A percentile compares a stretch with the other conserved stretches of the same genome.
Conservation (phyloP, 2,888 invertebrate genomes). For the Athalia cordata region DNA sequence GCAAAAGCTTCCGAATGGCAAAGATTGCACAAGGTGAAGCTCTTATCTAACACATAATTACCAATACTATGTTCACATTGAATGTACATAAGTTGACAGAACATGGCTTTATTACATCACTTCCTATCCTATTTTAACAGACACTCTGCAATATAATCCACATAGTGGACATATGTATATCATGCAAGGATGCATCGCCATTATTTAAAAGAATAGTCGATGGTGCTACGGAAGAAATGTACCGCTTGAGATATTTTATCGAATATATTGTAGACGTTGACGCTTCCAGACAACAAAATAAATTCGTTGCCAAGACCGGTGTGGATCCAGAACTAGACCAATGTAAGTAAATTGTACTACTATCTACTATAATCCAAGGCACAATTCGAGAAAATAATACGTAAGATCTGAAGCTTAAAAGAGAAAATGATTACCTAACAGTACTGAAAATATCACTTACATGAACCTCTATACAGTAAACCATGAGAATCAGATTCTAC, state of each 20-base stretch:
- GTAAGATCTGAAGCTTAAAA: not conserved
- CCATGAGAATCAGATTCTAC: slow-evolving; percentile 81
- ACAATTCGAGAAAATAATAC: not conserved
- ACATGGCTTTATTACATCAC: no score
- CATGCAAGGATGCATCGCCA: slow-evolving; percentile 48
- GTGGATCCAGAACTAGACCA: slow-evolving; percentile 86
- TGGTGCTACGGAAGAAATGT: slow-evolving; percentile 73
- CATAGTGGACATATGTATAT: slow-evolving; percentile 62
- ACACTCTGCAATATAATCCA: slow-evolving; percentile 62
- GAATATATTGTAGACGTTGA: slow-evolving; percentile 84
- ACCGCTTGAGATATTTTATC: slow-evolving; percentile 81
- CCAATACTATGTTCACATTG: not conserved
- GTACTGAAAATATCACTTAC: not conserved
- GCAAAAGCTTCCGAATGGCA: slow-evolving; percentile 64
- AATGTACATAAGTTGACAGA: not conserved
- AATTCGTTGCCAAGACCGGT: slow-evolving; percentile 85
- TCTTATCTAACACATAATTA: slow-evolving; percentile 40
- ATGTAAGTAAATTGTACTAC: slow-evolving; percentile 75
- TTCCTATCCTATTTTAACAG: slow-evolving; percentile 49
- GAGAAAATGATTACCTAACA: not conserved
- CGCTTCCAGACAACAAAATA: slow-evolving; percentile 77
- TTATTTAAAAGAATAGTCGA: slow-evolving; percentile 66
- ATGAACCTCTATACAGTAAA: slow-evolving; percentile 76
- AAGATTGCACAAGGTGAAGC: slow-evolving; percentile 60
- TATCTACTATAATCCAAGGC: not conserved